These are phyloP conservation scores for Pocillopora verrucosa DNA, from an alignment of 64 coral and sea anemone species.

Conservation along the genomic window DNA sequence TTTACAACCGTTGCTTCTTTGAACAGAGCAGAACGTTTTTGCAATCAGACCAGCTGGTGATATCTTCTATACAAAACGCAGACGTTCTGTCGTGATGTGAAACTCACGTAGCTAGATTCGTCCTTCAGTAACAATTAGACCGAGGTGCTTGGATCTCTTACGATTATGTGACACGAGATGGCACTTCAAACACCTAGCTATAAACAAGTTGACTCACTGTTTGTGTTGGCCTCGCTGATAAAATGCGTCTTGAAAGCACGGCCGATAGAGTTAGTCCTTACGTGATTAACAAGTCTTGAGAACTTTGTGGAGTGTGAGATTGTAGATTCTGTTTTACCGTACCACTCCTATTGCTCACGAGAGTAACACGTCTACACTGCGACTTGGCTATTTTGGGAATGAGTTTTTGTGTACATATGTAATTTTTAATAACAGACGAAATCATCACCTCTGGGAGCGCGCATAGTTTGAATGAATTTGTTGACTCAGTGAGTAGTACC, in stretches of 20 bases:
- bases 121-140: not conserved
- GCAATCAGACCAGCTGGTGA: not conserved
- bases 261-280: not conserved
- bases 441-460: constrained; percentile 33
- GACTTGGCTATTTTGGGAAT: constrained; percentile 47
- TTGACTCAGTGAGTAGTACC: constrained; percentile 7
- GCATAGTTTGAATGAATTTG: constrained; percentile 32
- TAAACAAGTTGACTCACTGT: not conserved
- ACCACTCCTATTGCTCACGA: not conserved
- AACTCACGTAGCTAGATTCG: not conserved
- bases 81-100: not conserved
- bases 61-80: not conserved
- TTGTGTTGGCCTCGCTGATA: constrained; percentile 3
- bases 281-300: not conserved
- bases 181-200: constrained; percentile 6
- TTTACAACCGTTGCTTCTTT: not conserved
- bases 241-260: not conserved
- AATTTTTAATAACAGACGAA: constrained; percentile 50
- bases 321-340: not conserved
- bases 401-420: constrained; percentile 52
- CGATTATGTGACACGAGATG: constrained; percentile 8
- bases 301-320: too few relatives aligned
- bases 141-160: not conserved
- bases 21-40: not conserved
- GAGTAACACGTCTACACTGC: constrained; percentile 36